Evolutionary conservation across 2,797 vertebrate genomes (phyloP).

Genomic region (Pelodytes ibericus): DNA sequence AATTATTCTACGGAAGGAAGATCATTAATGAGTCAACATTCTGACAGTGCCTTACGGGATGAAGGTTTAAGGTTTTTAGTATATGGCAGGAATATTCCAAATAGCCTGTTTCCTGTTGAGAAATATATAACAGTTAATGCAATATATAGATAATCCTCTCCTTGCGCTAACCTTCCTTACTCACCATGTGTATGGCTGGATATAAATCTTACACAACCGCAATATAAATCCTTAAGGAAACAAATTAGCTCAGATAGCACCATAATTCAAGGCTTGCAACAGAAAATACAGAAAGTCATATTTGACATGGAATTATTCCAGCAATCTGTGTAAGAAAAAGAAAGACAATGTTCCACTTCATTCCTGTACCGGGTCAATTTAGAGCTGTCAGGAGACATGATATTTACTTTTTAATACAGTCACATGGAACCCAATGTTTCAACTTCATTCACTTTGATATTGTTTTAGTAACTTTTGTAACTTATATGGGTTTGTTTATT

Average conservation of each 20-base stretch:
- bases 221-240: constrained; percentile 22
- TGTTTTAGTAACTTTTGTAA: no score
- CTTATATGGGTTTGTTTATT: no score
- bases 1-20: not conserved
- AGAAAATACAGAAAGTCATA: no score
- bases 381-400: no score
- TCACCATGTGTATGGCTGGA: constrained; percentile 32
- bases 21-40: constrained; percentile 30
- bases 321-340: no score
- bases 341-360: no score
- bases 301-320: no score
- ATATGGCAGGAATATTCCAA: constrained; percentile 3
- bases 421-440: no score
- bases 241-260: constrained; percentile 20
- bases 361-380: no score
- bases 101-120: constrained; percentile 35
- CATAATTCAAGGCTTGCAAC: no score
- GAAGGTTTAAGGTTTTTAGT: constrained; percentile 27
- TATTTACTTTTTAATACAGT: no score
- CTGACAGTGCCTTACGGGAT: not conserved
- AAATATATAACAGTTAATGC: constrained; percentile 48
- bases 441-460: no score
- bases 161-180: constrained; percentile 21
- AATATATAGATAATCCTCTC: constrained; percentile 11
- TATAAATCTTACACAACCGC: constrained; percentile 37